These are phyloP conservation scores for Pseudorhiza aurosa DNA, from an alignment of 30 jellyfish, hydroid and myxozoan species.

Conservation along the genomic window DNA sequence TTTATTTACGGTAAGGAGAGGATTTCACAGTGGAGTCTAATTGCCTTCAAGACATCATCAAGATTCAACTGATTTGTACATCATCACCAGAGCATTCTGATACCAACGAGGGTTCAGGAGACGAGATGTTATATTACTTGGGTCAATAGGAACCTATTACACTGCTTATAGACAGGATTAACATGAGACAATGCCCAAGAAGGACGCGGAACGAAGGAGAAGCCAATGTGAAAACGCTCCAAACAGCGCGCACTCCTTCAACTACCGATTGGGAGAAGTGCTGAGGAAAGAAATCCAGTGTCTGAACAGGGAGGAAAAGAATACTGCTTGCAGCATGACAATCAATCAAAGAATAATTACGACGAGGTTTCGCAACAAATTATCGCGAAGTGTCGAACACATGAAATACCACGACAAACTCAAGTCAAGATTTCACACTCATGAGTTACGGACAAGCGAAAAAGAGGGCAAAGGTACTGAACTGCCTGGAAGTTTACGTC, in stretches of 20 bases:
- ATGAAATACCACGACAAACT: conserved; percentile 53
- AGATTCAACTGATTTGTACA: too few species aligned
- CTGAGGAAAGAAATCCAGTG: conserved; percentile 45
- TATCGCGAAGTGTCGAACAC: conserved; percentile 50
- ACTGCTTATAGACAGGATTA: too few species aligned
- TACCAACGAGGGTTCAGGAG: too few species aligned
- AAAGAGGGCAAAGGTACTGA: background rate
- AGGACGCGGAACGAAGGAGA: too few species aligned
- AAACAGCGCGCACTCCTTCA: conserved; percentile 39
- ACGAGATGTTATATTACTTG: too few species aligned
- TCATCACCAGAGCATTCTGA: too few species aligned
- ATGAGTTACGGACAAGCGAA: background rate
- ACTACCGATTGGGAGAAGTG: conserved; percentile 50
- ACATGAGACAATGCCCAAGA: background rate
- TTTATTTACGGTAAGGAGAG: background rate
- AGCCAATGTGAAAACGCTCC: background rate
- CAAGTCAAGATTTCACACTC: conserved; percentile 17
- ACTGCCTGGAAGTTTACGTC: background rate
- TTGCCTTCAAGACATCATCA: too few species aligned
- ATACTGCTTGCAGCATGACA: conserved; percentile 60
- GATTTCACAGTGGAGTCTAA: too few species aligned
- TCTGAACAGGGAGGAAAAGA: conserved; percentile 55
- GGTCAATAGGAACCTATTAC: too few species aligned
- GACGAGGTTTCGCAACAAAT: conserved; percentile 58
- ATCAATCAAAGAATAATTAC: conserved; percentile 43